Percentiles rank a stretch among this genome's conserved stretches.
phyloP scores from a whole-genome alignment of 2,113 vertebrate genomes.

The Ramphastos sulfuratus region DNA sequence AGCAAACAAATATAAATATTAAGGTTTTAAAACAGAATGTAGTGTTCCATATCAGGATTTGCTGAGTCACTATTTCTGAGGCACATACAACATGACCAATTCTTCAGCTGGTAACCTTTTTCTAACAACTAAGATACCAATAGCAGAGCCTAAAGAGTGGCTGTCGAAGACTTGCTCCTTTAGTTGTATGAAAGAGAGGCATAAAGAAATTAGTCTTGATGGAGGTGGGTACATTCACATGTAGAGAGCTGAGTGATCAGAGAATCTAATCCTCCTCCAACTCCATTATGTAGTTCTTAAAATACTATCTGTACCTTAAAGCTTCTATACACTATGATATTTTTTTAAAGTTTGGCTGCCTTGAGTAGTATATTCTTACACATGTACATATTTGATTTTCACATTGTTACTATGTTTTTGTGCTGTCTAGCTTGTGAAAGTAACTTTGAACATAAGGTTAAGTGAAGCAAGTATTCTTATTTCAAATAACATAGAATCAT shows the following conservation, averaged over 20 bases:
- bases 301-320: background rate
- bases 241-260: background rate
- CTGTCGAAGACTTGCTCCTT: background rate
- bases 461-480: background rate
- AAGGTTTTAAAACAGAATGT: background rate
- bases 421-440: background rate
- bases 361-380: background rate
- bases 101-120: background rate
- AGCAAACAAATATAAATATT: background rate
- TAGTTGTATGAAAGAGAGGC: background rate
- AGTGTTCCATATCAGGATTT: background rate
- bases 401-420: background rate
- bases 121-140: background rate
- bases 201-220: background rate
- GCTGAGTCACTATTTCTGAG: background rate
- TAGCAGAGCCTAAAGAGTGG: background rate
- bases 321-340: background rate
- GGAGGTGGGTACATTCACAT: rapidly evolving
- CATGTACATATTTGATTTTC: background rate
- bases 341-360: background rate
- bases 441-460: background rate
- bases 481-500: background rate
- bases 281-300: background rate
- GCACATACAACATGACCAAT: background rate
- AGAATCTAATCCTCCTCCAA: background rate